phyloP scores from a whole-genome alignment of 2,113 vertebrate species.

The Datnioides undecimradiatus region DNA sequence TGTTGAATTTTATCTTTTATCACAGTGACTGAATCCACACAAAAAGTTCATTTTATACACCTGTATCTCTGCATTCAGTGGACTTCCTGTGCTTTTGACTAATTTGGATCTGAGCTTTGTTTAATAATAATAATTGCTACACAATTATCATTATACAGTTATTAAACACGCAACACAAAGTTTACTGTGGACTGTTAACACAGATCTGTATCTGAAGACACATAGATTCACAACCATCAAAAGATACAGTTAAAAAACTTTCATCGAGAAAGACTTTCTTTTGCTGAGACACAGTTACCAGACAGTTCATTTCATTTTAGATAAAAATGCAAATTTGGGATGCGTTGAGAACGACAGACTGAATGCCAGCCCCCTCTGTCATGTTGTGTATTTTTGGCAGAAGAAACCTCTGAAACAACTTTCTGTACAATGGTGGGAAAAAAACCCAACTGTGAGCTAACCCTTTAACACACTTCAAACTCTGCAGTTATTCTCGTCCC shows the following conservation, averaged over 20 bases:
- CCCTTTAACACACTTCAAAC: not conserved
- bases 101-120: too few relatives aligned
- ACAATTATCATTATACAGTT: too few relatives aligned
- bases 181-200: not conserved
- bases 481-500: not conserved
- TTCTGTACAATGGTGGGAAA: not conserved
- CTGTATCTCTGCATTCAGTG: not conserved
- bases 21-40: not conserved
- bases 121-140: too few relatives aligned
- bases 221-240: not conserved
- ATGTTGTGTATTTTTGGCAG: not conserved
- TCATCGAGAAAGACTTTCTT: conserved; percentile 1
- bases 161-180: not conserved
- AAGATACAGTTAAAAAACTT: not conserved
- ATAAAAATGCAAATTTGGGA: not conserved
- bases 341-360: not conserved
- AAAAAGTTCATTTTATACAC: too few relatives aligned
- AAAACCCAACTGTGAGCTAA: not conserved
- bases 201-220: too few relatives aligned
- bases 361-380: not conserved
- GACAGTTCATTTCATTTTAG: not conserved
- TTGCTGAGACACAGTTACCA: not conserved
- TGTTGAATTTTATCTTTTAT: not conserved
- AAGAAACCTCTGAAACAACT: not conserved
- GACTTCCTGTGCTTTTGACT: not conserved